phyloP scores from a whole-genome alignment of 2,797 vertebrate species.

The Myotis planiceps region DNA sequence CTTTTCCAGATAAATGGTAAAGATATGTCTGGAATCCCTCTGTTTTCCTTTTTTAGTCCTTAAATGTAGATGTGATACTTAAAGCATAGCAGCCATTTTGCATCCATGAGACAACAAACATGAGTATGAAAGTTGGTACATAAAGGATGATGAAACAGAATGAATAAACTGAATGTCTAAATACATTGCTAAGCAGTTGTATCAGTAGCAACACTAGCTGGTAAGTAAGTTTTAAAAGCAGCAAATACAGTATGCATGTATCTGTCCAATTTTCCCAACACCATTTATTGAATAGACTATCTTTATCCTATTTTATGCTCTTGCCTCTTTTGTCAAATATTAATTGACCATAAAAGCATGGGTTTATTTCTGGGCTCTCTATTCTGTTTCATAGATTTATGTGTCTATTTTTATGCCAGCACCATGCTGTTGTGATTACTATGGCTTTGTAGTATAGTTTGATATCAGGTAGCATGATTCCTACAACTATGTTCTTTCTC shows the following conservation, averaged over 20 bases:
- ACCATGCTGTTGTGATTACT: too few species aligned
- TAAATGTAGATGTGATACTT: not conserved
- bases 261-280: not conserved
- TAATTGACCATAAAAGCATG: not conserved
- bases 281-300: too few species aligned
- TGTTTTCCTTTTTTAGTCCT: not conserved
- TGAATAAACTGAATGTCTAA: not conserved
- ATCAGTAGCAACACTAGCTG: not conserved
- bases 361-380: not conserved
- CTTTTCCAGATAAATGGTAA: not conserved
- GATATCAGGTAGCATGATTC: too few species aligned
- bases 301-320: not conserved
- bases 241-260: not conserved
- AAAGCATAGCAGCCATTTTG: not conserved
- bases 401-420: not conserved
- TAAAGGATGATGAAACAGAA: not conserved
- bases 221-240: not conserved
- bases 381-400: not conserved
- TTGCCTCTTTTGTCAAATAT: not conserved
- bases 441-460: too few species aligned
- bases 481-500: too few species aligned
- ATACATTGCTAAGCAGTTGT: not conserved
- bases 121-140: not conserved
- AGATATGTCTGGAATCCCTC: not conserved
- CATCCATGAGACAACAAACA: not conserved